Base-by-base conservation (phyloP, 2,888 invertebrate genomes). In the Lordiphosa andalusiaca region DNA sequence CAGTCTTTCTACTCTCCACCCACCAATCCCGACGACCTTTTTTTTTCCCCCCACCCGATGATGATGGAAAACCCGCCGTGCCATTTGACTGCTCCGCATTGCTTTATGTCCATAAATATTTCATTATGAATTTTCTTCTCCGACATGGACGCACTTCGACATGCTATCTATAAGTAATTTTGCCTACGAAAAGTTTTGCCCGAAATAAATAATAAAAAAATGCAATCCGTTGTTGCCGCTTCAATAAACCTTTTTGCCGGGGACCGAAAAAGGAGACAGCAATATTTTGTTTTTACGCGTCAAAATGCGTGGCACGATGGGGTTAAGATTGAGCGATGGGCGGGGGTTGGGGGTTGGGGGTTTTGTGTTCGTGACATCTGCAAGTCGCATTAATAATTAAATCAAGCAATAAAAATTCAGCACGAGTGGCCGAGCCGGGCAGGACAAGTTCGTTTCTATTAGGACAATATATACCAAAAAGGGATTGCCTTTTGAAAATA, bases 371-470 rank as follows among this genome's bases (percentile, higher is more conserved):
- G 81, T 81, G 81, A 83, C 85, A 85, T 84, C 85, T 81, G 81
- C 85, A 84, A 73, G 83, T 78, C 74, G 76, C 83, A 81, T 81
- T 84, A 81, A 84, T 81, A 84, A 84, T 81, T 81, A 81, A 81
- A 85, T 80, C 85, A 80, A 83, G 81, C 76, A 78, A 84, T 81
- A 81, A 83, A 85, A 81, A 81, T 81, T 81, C 81, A 83, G 80
- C 76, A 83, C 82, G 81, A 84, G 80, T 73, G 73, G 57, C 77
- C 59, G 10, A 33, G 46, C 39, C 46, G 25, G 33, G 36, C 49
- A 51, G 47, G 13, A 7, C 46, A 49, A 40, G 41, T 38, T 40
- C 52, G 16, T 33, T 44, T 44, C 44, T 25, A 44, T 44, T 25
- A 44, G 16, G 30, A 12, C 42, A 13, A 42, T 25, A 42, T 42